Evolutionary conservation across 2,113 vertebrate species (phyloP), one percentile per base, ranked within the genome.

Genomic region (Furnarius figulus): DNA sequence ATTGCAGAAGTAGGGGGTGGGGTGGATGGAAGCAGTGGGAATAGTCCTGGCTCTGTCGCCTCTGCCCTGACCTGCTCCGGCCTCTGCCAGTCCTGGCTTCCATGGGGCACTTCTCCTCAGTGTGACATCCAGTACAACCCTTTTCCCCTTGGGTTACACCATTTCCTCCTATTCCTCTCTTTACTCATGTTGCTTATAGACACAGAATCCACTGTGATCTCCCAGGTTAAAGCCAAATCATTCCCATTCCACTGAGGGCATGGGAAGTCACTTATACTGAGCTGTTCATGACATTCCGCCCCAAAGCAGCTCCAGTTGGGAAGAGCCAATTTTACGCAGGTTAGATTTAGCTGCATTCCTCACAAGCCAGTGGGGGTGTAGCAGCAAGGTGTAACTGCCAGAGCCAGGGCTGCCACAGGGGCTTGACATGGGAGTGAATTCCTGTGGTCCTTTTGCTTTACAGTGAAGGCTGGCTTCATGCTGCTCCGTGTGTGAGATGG

Each of bases 221-320:
- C 52, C 31, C 47, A 18, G 28, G 30, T 72, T 82, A 79, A 90
- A 71, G 76, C 55, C 39, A 21, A 52, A 33, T 40, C 18, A 23
- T 46, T 80, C 46, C 35, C 2, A 1, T 66, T 63, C 55, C 4
- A 4, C 40, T 3, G 1, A 39, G 46, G 68, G 22, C 0, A 0
- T 0, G 0, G 44, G 31, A 67, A 72, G 25, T 67, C 0, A 0
- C 30, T 86, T 89, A 35, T 15, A 4, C 28, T 37, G 52, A 87
- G 7, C 49, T 27, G 23, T 23, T 77, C 14, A 3, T 56, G 28
- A n/a, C 33, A 37, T 87, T 40, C 37, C 23, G 25, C 16, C 58
- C 31, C 61, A 49, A 22, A 73, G 40, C 85, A 88, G 63, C 59
- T 73, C 23, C 30, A 3, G 19, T 28, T 76, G 50, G 74, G 55